phyloP scores from a whole-genome alignment of 2,888 invertebrate genomes.

The Pseudanteris insignis region DNA sequence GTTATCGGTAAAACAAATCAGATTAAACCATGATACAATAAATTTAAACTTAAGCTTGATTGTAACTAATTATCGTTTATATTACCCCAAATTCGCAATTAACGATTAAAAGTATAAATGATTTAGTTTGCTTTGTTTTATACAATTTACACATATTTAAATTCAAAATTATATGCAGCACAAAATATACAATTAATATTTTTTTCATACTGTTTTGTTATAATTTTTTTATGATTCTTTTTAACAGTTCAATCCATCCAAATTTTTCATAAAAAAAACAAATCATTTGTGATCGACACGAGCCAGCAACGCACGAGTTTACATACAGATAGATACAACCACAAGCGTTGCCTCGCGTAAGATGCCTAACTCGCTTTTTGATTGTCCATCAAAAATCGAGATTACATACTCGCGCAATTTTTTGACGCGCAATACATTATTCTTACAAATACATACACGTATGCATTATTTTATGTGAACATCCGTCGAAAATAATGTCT shows the following conservation, averaged over 20 bases:
- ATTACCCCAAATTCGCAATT: no score
- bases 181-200: constrained; percentile 12
- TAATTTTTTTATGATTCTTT: no score
- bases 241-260: no score
- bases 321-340: constrained; percentile 44
- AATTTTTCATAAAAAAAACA: constrained; percentile 5
- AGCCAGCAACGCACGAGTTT: constrained; percentile 39
- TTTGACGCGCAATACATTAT: constrained; percentile 36
- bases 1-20: no score
- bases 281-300: constrained; percentile 31
- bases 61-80: no score
- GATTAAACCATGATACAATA: no score
- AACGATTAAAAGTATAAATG: constrained; percentile 25
- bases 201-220: no score
- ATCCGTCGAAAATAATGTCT: no score
- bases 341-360: constrained; percentile 37
- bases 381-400: constrained; percentile 13
- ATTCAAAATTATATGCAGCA: constrained; percentile 19
- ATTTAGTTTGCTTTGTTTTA: constrained; percentile 20
- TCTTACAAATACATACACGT: constrained; percentile 33
- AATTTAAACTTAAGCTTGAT: no score
- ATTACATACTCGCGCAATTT: constrained; percentile 20
- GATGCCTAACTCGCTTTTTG: constrained; percentile 17
- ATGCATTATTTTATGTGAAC: constrained; percentile 33
- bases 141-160: constrained; percentile 33